Evolutionary conservation across 2,888 invertebrate genomes (phyloP), one percentile per base, ranked within the genome.

Genomic region (Mythimna albipuncta): DNA sequence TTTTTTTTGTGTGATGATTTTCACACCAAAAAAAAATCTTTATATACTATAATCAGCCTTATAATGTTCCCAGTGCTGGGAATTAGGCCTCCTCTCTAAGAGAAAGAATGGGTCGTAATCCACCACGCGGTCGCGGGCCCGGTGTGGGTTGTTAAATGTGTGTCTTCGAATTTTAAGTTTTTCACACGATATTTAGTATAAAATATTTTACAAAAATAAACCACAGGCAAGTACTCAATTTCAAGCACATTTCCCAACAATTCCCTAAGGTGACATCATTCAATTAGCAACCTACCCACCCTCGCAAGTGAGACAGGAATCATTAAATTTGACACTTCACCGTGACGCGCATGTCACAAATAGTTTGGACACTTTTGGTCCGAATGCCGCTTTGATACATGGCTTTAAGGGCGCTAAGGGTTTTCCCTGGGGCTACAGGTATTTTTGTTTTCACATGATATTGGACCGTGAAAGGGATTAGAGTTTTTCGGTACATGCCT

Each of bases 251-350:
- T 72, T 63, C 38, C 70, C 72, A 78, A 77, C 69, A 62, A 74
- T 70, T 80, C 88, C 84, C 87, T 13, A 9, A 85, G 77, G 90
- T 65, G 63, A 77, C 85, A 90, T 90, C 87, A 86, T 89, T 89
- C 88, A 89, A 89, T 90, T 89, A 88, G 75, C 57, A 59, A 59
- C 58, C 69, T 66, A 57, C 11, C 21, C 59, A 57, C 41, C 13
- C 32, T 35, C 11, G 55, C 47, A 79, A 81, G 72, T 70, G 63
- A 55, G 67, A 58, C 52, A 65, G 69, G 65, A 76, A 84, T 84
- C 76, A 82, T 87, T 87, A 84, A 82, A 84, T 88, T 82, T 71
- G 79, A 75, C 82, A 77, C 76, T 64, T 54, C 65, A 52, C 66
- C 75, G 78, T 86, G 76, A 65, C 70, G 72, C 61, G 70, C 69